Conservation (phyloP, 2,888 invertebrate species). For the Lasioglossum calceatum region DNA sequence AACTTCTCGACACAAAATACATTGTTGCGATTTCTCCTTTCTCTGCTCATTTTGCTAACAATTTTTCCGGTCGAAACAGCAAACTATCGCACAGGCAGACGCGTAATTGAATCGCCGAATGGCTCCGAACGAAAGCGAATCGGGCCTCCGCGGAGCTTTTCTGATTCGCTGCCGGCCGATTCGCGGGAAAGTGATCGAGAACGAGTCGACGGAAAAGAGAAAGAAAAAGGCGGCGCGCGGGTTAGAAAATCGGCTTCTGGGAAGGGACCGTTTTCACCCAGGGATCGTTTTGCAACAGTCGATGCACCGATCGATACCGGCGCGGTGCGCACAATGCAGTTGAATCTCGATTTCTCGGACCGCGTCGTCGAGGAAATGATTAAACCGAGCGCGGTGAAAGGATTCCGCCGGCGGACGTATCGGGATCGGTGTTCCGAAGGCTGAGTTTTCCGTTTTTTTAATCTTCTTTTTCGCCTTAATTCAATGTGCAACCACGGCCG, state of each 20-base stretch:
- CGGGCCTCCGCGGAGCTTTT: not conserved
- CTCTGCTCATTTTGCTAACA: too few species aligned
- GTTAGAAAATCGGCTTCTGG: slow-evolving; percentile 42
- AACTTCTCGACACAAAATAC: too few species aligned
- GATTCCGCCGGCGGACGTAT: slow-evolving; percentile 27
- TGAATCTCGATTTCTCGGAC: slow-evolving; percentile 38
- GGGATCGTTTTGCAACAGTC: slow-evolving; percentile 36
- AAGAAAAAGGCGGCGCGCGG: not conserved
- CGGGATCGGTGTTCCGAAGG: slow-evolving; percentile 12
- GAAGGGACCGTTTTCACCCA: slow-evolving; percentile 15
- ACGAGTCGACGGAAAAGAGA: not conserved
- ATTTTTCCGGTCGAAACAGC: too few species aligned
- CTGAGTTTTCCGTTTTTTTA: not conserved
- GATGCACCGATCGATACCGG: slow-evolving; percentile 43
- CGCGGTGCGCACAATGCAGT: slow-evolving; percentile 30
- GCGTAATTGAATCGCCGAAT: not conserved
- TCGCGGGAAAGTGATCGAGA: slow-evolving; percentile 34
- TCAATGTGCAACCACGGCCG: not conserved
- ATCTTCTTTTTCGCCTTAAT: not conserved
- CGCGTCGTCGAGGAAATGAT: slow-evolving; percentile 29
- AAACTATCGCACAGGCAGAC: too few species aligned
- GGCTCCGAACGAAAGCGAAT: slow-evolving; percentile 1
- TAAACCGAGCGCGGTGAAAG: slow-evolving; percentile 48
- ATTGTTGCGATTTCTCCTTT: too few species aligned
- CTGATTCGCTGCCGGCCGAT: slow-evolving; percentile 25